Percentiles rank a stretch among this genome's conserved stretches.
phyloP scores from a whole-genome alignment of 2,888 invertebrate genomes.

The Clostera curtula region DNA sequence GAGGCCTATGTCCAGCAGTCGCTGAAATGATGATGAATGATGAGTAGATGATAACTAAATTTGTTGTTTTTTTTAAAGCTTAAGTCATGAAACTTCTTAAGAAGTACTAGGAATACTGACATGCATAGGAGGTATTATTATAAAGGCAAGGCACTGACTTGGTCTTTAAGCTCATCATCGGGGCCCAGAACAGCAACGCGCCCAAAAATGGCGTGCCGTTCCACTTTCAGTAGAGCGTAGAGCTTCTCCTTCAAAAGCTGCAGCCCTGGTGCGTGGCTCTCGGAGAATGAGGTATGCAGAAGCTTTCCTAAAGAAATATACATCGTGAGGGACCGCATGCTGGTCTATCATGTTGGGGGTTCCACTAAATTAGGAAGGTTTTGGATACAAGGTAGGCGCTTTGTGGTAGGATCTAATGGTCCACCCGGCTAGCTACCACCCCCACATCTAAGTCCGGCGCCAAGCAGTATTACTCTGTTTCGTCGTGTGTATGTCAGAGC shows the following conservation, averaged over 20 bases:
- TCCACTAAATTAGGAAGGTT: neutral
- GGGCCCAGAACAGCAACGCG: conserved; percentile 37
- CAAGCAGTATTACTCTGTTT: no score
- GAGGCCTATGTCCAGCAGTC: no score
- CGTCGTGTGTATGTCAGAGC: no score
- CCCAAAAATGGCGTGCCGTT: conserved; percentile 51
- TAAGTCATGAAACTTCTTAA: no score
- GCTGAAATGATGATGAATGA: no score
- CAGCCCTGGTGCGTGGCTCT: conserved; percentile 81
- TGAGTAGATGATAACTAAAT: no score
- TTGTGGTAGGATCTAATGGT: no score
- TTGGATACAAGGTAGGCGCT: no score
- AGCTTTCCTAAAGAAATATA: conserved; percentile 63
- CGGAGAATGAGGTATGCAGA: conserved; percentile 82
- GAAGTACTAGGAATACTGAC: no score
- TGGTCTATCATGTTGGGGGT: neutral
- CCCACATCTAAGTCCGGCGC: no score
- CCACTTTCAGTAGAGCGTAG: conserved; percentile 78
- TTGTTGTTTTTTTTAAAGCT: no score
- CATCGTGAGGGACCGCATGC: neutral
- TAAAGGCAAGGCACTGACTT: conserved; percentile 24
- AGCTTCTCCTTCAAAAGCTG: conserved; percentile 85
- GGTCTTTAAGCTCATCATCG: conserved; percentile 36
- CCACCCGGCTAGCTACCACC: no score
- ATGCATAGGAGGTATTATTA: neutral